Percentiles rank a stretch among this genome's conserved stretches.
Evolutionary conservation across 2,797 vertebrate species (phyloP).

Genomic region (Poeciliopsis presidionis): DNA sequence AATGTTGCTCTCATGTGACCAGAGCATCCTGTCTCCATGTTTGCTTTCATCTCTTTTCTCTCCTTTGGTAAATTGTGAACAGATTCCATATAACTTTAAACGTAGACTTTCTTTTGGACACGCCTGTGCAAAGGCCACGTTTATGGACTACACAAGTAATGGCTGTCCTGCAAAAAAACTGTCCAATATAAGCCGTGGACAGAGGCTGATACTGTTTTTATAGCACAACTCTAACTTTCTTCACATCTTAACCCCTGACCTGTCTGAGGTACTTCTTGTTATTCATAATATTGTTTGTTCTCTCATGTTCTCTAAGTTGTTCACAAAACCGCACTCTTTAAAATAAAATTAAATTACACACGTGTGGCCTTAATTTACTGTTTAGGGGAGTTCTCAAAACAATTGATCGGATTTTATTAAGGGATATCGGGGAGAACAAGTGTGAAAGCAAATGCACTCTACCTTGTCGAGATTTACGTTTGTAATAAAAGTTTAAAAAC

Average conservation of each 20-base stretch:
- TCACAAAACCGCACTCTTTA: too few species aligned
- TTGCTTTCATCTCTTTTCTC: background rate
- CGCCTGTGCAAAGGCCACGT: background rate
- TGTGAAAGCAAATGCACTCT: background rate
- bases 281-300: too few species aligned
- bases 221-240: background rate
- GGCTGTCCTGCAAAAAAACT: background rate
- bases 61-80: background rate
- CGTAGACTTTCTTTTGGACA: background rate
- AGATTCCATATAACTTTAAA: background rate
- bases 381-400: background rate
- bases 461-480: background rate
- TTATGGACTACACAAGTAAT: background rate
- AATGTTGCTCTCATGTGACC: background rate
- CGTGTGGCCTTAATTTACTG: background rate
- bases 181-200: background rate
- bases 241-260: background rate
- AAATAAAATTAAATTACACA: too few species aligned
- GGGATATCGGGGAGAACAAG: background rate
- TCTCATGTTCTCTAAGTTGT: too few species aligned
- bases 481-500: background rate
- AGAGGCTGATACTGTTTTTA: background rate
- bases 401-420: background rate
- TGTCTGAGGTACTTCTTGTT: background rate
- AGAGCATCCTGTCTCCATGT: background rate